Evolutionary conservation across 2,113 vertebrate species (phyloP), one percentile per base, ranked within the genome.

Genomic region (Psephotus haematonotus): DNA sequence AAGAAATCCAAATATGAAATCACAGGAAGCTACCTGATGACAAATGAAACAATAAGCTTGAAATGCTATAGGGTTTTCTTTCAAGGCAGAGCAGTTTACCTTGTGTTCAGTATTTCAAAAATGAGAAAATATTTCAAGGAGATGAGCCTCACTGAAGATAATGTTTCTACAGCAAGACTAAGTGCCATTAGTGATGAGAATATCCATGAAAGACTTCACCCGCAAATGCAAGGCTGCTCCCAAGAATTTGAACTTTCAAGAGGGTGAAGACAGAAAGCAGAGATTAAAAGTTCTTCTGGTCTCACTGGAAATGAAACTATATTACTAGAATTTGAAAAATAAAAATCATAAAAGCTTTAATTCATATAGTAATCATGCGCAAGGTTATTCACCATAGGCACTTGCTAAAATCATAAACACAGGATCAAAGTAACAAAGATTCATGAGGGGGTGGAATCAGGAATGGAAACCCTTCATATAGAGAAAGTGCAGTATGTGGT

Each of bases 81-180:
- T 72, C 17, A 77, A 88, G 39, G 85, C 50, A 63, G 10, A 47
- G 31, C 27, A 67, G 53, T 86, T 95, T 83, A 90, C 76, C 64
- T 85, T 63, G 44, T 43, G 55, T 65, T 86, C 68, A n/a, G 50
- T 70, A 49, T 63, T 93, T 86, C 46, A 52, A 90, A 97, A 93
- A 93, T 52, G 43, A 86, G 90, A 88, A 96, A 77, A 77, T 86
- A 95, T 74, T 82, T 86, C 90, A 70, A 50, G 70, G 67, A 91
- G 46, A 53, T 77, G 59, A 95, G 52, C 70, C 80, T 76, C 88
- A 50, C 37, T 33, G 62, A 62, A 62, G 57, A 55, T n/a, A 67
- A 33, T 72, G 79, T 59, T 88, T 83, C 82, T 55, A 29, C 11
- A 86, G 68, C 44, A 88, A 82, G 44, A 60, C 12, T 46, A 75